These are phyloP conservation scores for Ameiurus melas DNA, from an alignment of 2,113 vertebrate genomes.

Conservation along the genomic window DNA sequence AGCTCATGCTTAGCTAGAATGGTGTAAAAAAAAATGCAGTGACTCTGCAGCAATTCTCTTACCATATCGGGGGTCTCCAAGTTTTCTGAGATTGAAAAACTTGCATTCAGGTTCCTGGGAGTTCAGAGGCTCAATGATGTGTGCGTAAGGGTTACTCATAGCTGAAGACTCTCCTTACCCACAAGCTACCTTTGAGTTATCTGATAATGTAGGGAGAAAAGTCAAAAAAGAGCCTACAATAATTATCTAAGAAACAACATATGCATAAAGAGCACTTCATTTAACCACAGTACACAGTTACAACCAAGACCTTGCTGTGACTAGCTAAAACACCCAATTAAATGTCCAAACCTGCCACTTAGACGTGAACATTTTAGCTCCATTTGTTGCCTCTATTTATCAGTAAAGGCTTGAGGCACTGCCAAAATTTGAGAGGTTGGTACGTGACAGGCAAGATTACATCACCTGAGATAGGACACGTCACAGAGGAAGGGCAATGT, in stretches of 20 bases:
- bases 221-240: not conserved
- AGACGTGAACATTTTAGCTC: slow-evolving; percentile 14
- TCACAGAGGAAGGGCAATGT: slow-evolving; percentile 18
- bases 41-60: slow-evolving; percentile 36
- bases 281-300: not conserved
- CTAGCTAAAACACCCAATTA: not conserved
- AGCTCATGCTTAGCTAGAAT: not conserved
- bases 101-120: slow-evolving; percentile 75
- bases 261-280: not conserved
- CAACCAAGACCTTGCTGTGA: not conserved
- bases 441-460: slow-evolving; percentile 45
- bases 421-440: slow-evolving; percentile 42
- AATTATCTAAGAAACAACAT: not conserved
- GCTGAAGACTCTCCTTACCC: slow-evolving; percentile 49
- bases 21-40: not conserved
- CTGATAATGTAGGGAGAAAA: not conserved
- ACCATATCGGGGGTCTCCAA: slow-evolving; percentile 89
- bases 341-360: not conserved
- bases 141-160: slow-evolving; percentile 84
- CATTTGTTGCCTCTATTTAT: slow-evolving; percentile 41
- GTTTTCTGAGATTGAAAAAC: slow-evolving; percentile 88
- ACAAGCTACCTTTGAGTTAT: slow-evolving; percentile 2
- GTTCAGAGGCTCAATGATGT: slow-evolving; percentile 81
- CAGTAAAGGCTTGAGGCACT: slow-evolving; percentile 37
- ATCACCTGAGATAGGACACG: slow-evolving; percentile 33